Base-by-base conservation (phyloP, 1,140 invertebrate genomes). In the Zaprionus capensis region DNA sequence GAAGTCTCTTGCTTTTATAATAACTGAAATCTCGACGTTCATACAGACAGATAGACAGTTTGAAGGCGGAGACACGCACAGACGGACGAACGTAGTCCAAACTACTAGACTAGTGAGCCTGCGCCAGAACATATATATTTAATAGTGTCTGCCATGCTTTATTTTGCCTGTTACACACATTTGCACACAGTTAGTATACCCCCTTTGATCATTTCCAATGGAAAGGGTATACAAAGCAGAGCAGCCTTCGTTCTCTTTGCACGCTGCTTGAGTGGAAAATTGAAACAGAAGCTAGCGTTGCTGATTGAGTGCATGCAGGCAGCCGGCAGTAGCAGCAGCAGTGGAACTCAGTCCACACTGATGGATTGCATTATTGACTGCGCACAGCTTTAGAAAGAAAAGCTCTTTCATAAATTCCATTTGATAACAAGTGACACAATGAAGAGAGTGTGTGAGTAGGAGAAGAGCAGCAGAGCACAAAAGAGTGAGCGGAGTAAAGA, bases 251-350 rank as follows among this genome's bases (percentile, higher is more conserved):
- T 17, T 31, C 73, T 63, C 65, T 56, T 65, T 61, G 31, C 28
- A 61, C 55, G 31, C 64, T 72, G 61, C 31, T 74, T 82, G 76
- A 80, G 82, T 85, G 82, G 76, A 87, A 85, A 85, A 85, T 85
- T 87, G 80, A 79, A 73, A 85, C 55, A 38, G 77, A 75, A 79
- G 80, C 64, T 56, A 38, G 55, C 41, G 57, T 20, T 22, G 76
- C 26, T 58, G 61, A 55, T 61, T 55, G 36, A 70, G 28, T 78
- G 53, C 66, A 56, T 66, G 62, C 41, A 69, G 59, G 51, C 41
- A 34, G 14, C 41, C 81, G 66, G 62, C 41, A 69, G 55, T 51
- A 44, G 67, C 41, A 34, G 14, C 28, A 58, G 6, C 20, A n/a
- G 41, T 55, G 31, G 70, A 62, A 55, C 41, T 56, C 64, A 80